phyloP scores from a whole-genome alignment of 2,797 vertebrate genomes.

The Manis pentadactyla region DNA sequence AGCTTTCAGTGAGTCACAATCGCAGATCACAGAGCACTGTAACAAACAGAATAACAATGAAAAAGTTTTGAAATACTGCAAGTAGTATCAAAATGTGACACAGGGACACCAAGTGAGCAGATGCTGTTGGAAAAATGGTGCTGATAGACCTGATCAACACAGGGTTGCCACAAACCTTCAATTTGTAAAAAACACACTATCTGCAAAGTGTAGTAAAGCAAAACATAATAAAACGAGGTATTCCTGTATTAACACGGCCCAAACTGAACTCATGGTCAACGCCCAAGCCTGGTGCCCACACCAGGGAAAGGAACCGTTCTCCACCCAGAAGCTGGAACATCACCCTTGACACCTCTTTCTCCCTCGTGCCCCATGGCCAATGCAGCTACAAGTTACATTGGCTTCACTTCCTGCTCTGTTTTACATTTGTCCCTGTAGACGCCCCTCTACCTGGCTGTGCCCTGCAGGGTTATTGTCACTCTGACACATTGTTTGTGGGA shows the following conservation, averaged over 20 bases:
- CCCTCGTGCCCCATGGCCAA: neutral
- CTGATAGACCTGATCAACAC: too few relatives aligned
- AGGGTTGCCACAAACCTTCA: too few relatives aligned
- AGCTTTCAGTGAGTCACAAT: too few relatives aligned
- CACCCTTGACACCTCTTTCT: neutral
- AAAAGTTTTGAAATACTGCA: too few relatives aligned
- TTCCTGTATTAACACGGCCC: neutral
- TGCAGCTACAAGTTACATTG: neutral
- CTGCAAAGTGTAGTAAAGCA: too few relatives aligned
- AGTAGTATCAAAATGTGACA: too few relatives aligned
- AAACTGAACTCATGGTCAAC: neutral
- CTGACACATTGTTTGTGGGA: neutral
- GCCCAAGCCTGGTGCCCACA: neutral
- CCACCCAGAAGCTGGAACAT: neutral
- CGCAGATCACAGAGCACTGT: too few relatives aligned
- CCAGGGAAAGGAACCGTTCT: neutral
- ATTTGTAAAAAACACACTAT: too few relatives aligned
- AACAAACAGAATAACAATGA: too few relatives aligned
- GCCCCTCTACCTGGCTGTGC: neutral
- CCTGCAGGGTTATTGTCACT: neutral
- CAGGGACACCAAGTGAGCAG: too few relatives aligned
- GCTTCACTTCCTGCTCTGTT: neutral
- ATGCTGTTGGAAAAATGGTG: too few relatives aligned
- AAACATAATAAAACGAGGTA: too few relatives aligned
- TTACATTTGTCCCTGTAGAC: neutral